These are phyloP conservation scores for Diloba caeruleocephala DNA, from an alignment of 2,888 invertebrate species.

Conservation along the genomic window DNA sequence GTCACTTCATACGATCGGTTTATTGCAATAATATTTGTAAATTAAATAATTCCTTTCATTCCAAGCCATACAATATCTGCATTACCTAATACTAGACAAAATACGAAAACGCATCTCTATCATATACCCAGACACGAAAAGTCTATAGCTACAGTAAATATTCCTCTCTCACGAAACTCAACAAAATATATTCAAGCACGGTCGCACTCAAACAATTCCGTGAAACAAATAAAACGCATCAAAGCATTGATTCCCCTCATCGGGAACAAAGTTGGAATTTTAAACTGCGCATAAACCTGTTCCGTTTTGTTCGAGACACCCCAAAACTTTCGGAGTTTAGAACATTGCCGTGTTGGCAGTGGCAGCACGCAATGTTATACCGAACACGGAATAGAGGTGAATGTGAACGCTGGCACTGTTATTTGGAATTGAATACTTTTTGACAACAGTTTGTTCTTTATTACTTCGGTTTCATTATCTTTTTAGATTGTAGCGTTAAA, in stretches of 20 bases:
- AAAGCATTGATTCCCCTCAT: constrained; percentile 18
- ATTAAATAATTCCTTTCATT: too few species aligned
- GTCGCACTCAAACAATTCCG: constrained; percentile 14
- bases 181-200: constrained; percentile 30
- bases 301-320: constrained; percentile 22
- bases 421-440: constrained; percentile 5
- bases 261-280: constrained; percentile 36
- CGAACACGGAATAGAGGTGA: constrained; percentile 30
- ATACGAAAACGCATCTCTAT: too few species aligned
- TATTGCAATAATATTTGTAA: too few species aligned
- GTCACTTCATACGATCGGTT: too few species aligned
- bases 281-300: constrained; percentile 26
- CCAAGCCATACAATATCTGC: too few species aligned
- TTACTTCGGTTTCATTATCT: background rate
- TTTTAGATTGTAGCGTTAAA: background rate
- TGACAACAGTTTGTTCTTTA: constrained; percentile 10
- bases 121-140: too few species aligned
- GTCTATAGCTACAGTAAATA: too few species aligned
- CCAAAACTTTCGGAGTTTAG: constrained; percentile 28
- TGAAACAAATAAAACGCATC: constrained; percentile 41
- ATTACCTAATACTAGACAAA: too few species aligned
- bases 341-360: constrained; percentile 25
- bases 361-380: constrained; percentile 31
- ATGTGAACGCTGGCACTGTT: constrained; percentile 17
- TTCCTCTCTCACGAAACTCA: constrained; percentile 4